Evolutionary conservation across 1,140 invertebrate genomes (phyloP), one percentile per base, ranked within the genome.

Genomic region (Chironomus striatipennis): DNA sequence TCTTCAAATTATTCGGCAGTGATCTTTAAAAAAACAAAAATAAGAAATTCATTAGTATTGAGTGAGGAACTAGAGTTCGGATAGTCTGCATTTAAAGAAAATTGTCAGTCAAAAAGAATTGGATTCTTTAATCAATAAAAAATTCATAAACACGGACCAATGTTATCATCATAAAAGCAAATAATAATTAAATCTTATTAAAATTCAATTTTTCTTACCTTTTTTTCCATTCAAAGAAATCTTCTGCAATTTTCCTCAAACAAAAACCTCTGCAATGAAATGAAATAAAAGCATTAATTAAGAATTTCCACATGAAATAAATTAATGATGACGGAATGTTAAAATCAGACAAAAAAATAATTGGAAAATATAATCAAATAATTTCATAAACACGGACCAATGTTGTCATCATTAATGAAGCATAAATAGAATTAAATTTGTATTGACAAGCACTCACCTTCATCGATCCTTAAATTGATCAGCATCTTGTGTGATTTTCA

Each of bases 351-450:
- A 57, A 57, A 57, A 57, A 57, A 34, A 5, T 34, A 10, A 20
- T 70, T 70, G 65, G 65, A 70, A 18, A 9, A 8, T 21, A 70
- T 70, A 70, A 70, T 70, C 65, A 70, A 70, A 17, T 8, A 8
- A 20, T 9, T 70, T 70, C 65, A 70, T 70, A 6, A 70, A 70
- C 65, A 70, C 65, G 65, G 65, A 70, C 65, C 65, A 70, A 70
- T 70, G 65, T 70, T 70, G 65, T 70, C 65, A 70, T 70, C 65
- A 70, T 70, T 5, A 57, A 57, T 15, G 15, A 12, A 70, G 18
- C n/a, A 9, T 18, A 70, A 70, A 70, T 20, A 70, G 0, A 57
- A 57, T 57, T 57, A n/a, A 70, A 8, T 20, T 0, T 70, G 0
- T 8, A 70, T 70, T 70, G 47, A n/a, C 47, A n/a, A 57, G 10